Percentiles rank a stretch among this genome's conserved stretches.
Conservation (phyloP, 2,113 vertebrate species). For the Castor canadensis region DNA sequence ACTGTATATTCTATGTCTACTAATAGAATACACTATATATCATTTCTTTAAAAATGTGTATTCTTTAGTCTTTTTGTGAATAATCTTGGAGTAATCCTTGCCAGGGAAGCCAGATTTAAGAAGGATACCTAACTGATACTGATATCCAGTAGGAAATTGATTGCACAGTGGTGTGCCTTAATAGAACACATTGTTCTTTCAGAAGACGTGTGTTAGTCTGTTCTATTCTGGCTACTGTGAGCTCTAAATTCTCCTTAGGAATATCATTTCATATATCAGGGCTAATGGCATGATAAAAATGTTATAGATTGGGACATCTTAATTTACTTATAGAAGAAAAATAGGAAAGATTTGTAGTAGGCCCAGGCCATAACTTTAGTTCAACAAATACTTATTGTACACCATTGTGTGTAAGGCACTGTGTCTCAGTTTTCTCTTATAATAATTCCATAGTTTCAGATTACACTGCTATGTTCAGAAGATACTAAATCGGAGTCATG, state of each 20-base stretch:
- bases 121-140: conserved; percentile 65
- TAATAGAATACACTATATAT: conserved; percentile 48
- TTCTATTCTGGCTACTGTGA: conserved; percentile 77
- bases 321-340: conserved; percentile 83
- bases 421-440: conserved; percentile 70
- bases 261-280: conserved; percentile 81
- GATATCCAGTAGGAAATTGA: conserved; percentile 78
- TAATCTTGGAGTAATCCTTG: background rate
- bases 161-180: conserved; percentile 76
- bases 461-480: conserved; percentile 78
- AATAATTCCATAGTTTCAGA: conserved; percentile 71
- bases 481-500: conserved; percentile 77
- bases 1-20: background rate
- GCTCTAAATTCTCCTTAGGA: conserved; percentile 79
- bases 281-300: conserved; percentile 83
- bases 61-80: background rate
- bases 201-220: conserved; percentile 74
- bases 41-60: conserved; percentile 4
- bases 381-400: conserved; percentile 60
- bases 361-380: background rate
- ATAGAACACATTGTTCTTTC: conserved; percentile 78
- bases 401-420: background rate
- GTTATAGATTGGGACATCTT: conserved; percentile 82
- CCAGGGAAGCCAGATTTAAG: conserved; percentile 69
- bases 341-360: conserved; percentile 70